A percentile compares a stretch with the other conserved stretches of the same genome.
phyloP scores from a whole-genome alignment of 2,113 vertebrate species.

The Ranitomeya imitator region DNA sequence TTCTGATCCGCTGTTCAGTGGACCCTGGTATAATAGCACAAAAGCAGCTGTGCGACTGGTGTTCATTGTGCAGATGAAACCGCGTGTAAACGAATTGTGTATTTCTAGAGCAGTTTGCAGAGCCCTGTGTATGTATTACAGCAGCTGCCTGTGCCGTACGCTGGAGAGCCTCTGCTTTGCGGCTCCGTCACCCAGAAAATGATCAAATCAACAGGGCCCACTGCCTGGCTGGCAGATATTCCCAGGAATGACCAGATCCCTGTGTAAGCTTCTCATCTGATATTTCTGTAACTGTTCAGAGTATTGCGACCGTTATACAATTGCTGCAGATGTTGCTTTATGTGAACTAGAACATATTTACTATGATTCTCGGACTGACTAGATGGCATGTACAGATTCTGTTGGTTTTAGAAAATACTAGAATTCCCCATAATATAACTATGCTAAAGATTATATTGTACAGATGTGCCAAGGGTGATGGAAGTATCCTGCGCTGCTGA shows the following conservation, averaged over 20 bases:
- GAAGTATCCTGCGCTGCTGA: no score
- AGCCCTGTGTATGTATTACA: slow-evolving; percentile 41
- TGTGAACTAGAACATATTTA: background rate
- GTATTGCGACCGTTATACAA: background rate
- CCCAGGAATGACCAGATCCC: slow-evolving; percentile 10
- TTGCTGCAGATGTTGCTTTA: background rate
- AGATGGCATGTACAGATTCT: background rate
- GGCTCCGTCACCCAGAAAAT: slow-evolving; percentile 47
- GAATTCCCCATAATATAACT: no score
- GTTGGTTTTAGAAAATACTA: no score
- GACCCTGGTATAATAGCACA: slow-evolving; percentile 15
- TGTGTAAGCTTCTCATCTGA: background rate
- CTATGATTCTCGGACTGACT: background rate
- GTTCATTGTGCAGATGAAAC: slow-evolving; percentile 45
- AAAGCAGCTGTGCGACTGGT: background rate
- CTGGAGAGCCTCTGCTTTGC: slow-evolving; percentile 43
- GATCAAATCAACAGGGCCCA: slow-evolving; percentile 28
- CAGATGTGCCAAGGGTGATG: no score
- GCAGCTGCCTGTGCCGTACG: slow-evolving; percentile 31
- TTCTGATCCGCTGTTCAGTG: slow-evolving; percentile 21
- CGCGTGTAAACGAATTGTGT: slow-evolving; percentile 10
- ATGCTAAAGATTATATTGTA: no score
- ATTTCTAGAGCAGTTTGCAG: slow-evolving; percentile 38
- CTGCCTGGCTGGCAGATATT: slow-evolving; percentile 8
- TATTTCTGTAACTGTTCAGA: background rate